Evolutionary conservation across 2,888 invertebrate species (phyloP).

Genomic region (Cheilosia pagana): DNA sequence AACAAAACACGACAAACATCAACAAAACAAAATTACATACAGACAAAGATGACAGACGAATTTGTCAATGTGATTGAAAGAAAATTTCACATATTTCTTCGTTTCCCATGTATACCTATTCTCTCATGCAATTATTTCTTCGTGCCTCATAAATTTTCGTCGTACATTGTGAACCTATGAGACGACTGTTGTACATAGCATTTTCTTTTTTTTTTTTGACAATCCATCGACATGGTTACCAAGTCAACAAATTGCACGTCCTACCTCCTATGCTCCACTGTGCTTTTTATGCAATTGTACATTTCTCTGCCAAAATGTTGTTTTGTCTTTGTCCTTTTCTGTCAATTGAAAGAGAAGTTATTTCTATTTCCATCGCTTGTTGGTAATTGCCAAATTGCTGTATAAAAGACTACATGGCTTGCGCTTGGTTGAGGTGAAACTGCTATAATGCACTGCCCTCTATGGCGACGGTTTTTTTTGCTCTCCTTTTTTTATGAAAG

Average conservation of each 20-base stretch:
- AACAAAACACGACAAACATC: neutral
- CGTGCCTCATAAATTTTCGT: neutral
- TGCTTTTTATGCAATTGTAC: slow-evolving; percentile 51
- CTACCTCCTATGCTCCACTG: neutral
- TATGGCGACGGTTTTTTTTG: neutral
- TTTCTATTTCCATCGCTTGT: slow-evolving; percentile 63
- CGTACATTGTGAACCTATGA: neutral
- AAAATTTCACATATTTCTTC: neutral
- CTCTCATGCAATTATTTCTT: neutral
- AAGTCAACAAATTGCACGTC: neutral
- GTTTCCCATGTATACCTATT: neutral
- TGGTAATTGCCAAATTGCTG: slow-evolving; percentile 67
- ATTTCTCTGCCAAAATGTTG: slow-evolving; percentile 59
- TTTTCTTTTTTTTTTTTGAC: neutral
- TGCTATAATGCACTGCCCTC: slow-evolving; percentile 35
- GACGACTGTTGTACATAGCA: neutral
- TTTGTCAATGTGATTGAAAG: neutral
- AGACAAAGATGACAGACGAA: neutral
- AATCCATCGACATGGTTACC: neutral
- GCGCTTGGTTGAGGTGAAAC: slow-evolving; percentile 52
- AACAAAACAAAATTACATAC: neutral
- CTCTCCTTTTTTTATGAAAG: slow-evolving; percentile 9
- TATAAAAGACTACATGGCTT: slow-evolving; percentile 58
- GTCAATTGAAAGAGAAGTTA: slow-evolving; percentile 30
- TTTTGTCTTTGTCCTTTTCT: slow-evolving; percentile 13